Conservation (phyloP, 92 coral and sea anemone species). For the Chrysogorgia sp. region DNA sequence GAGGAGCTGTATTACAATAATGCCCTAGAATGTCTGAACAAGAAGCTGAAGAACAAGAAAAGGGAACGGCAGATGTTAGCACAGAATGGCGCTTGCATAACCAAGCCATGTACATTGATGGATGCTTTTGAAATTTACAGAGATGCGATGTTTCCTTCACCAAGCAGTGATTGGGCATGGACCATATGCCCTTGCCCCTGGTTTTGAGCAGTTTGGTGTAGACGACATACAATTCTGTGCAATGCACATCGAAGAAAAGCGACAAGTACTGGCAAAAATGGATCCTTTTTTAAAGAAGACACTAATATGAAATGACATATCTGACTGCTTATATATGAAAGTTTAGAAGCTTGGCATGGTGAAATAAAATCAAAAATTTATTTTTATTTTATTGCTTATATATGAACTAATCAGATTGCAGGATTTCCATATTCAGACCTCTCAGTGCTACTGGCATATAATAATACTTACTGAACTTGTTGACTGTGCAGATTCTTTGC, state of each 20-base stretch:
- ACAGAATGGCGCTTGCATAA: not conserved
- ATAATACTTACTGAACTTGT: constrained; percentile 41
- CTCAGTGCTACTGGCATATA: not conserved
- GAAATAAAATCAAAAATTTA: too few species aligned
- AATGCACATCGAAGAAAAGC: not conserved
- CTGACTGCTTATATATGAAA: too few species aligned
- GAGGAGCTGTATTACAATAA: not conserved
- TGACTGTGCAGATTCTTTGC: constrained; percentile 50
- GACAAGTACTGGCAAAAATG: not conserved
- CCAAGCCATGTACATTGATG: not conserved
- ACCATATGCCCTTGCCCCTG: not conserved
- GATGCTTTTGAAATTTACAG: not conserved
- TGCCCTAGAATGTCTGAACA: not conserved
- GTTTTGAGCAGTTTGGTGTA: not conserved
- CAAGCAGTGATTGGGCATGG: not conserved
- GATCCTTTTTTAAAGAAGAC: not conserved
- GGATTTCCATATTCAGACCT: too few species aligned
- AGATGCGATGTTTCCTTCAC: not conserved
- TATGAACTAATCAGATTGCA: too few species aligned
- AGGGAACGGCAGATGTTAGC: not conserved
- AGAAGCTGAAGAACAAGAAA: not conserved
- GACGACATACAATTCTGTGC: not conserved
- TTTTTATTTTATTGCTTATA: too few species aligned
- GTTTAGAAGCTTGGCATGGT: too few species aligned
- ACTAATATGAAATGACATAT: too few species aligned